Evolutionary conservation across 2,113 vertebrate genomes (phyloP).

Genomic region (Catharus bicknelli): DNA sequence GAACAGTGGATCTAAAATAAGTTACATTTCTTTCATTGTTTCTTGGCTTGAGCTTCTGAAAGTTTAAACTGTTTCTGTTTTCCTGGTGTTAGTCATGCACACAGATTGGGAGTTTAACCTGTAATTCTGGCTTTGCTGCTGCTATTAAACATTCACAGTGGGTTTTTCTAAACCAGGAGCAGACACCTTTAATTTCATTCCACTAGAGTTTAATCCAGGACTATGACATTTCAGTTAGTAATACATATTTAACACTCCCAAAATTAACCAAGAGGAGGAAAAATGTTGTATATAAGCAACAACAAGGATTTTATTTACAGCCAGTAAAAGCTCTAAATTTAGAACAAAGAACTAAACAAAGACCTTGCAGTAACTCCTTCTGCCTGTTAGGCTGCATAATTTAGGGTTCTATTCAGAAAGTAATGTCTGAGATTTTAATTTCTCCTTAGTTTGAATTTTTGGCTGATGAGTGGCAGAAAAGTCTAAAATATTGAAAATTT

Average conservation of each 20-base stretch:
- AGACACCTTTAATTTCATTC: slow-evolving; percentile 36
- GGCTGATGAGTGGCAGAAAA: not conserved
- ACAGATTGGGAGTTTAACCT: not conserved
- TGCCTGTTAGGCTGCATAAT: not conserved
- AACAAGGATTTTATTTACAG: slow-evolving; percentile 21
- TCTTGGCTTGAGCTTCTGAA: not conserved
- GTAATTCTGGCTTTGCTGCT: slow-evolving; percentile 54
- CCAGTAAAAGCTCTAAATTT: not conserved
- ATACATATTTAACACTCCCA: slow-evolving; percentile 10
- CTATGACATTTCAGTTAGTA: slow-evolving; percentile 26
- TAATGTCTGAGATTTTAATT: not conserved
- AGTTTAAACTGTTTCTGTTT: not conserved
- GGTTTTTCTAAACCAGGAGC: not conserved
- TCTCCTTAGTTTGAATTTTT: not conserved
- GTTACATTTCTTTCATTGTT: not conserved
- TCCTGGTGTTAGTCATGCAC: slow-evolving; percentile 10
- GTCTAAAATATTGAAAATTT: not conserved
- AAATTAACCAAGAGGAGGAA: slow-evolving; percentile 10
- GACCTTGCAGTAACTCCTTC: not conserved
- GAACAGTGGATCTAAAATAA: not conserved
- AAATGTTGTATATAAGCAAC: not conserved
- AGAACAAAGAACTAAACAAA: not conserved
- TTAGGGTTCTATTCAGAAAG: not conserved
- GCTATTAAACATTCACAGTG: not conserved
- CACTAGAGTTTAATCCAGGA: slow-evolving; percentile 3